Percentiles rank a stretch among this genome's conserved stretches.
Evolutionary conservation across 2,797 vertebrate species (phyloP).

Genomic region (Meriones psammophilus): DNA sequence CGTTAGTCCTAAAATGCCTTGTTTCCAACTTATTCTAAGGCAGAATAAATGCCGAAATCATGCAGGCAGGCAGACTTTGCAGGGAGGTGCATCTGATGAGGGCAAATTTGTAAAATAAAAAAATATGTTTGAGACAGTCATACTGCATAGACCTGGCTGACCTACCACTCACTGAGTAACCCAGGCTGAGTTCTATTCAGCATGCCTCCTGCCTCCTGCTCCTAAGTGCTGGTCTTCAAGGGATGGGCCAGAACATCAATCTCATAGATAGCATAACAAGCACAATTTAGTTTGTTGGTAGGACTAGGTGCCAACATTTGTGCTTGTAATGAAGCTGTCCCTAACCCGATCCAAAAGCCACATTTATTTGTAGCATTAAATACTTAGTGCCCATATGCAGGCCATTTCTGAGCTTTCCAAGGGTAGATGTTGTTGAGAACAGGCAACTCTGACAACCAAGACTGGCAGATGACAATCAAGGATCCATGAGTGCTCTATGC

Average conservation of each 20-base stretch:
- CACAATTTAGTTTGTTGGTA: background rate
- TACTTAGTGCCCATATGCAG: background rate
- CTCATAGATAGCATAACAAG: background rate
- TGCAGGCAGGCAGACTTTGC: background rate
- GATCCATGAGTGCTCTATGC: background rate
- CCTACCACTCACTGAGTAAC: background rate
- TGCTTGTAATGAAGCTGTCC: background rate
- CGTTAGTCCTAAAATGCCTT: slow-evolving; percentile 11
- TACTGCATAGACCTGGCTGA: background rate
- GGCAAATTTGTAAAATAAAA: background rate
- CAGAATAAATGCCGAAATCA: background rate
- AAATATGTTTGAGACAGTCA: background rate
- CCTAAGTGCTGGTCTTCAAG: background rate
- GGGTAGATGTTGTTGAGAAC: background rate
- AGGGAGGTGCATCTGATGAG: background rate
- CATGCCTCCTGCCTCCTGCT: background rate
- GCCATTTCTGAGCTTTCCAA: background rate
- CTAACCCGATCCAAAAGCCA: background rate
- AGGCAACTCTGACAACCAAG: background rate
- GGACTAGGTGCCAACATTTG: background rate
- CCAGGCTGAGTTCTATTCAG: background rate
- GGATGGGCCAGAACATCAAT: too few relatives aligned
- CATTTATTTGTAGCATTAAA: background rate
- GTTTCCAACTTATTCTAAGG: slow-evolving; percentile 26
- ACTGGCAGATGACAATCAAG: too few relatives aligned